Evolutionary conservation across 2,888 invertebrate genomes (phyloP).

Genomic region (Dicyrtomina minuta): DNA sequence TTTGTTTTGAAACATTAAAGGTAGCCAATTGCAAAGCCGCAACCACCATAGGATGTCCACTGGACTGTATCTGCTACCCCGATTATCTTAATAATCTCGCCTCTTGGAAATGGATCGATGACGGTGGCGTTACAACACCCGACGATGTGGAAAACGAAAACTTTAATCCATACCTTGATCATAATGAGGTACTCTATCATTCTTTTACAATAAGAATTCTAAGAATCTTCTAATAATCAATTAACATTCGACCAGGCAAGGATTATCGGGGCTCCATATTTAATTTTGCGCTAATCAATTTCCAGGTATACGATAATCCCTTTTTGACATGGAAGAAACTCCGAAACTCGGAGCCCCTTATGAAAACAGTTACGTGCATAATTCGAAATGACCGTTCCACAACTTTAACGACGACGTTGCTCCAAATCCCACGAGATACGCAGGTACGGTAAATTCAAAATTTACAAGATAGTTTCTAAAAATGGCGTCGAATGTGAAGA

Average conservation of each 20-base stretch:
- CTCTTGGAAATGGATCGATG: conserved; percentile 51
- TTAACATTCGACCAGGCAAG: too few relatives aligned
- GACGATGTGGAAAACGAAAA: conserved; percentile 41
- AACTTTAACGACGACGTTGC: conserved; percentile 20
- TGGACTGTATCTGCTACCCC: conserved; percentile 49
- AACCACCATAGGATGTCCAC: conserved; percentile 34
- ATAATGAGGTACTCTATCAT: conserved; percentile 51
- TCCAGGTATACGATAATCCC: conserved; percentile 48
- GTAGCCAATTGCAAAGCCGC: too few relatives aligned
- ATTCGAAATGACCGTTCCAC: conserved; percentile 37
- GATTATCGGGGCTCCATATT: too few relatives aligned
- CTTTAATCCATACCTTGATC: conserved; percentile 49
- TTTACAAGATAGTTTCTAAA: not conserved
- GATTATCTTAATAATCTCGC: conserved; percentile 48
- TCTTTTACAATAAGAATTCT: not conserved
- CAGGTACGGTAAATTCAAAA: too few relatives aligned
- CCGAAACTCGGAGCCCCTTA: conserved; percentile 26
- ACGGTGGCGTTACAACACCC: conserved; percentile 22
- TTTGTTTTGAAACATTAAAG: too few relatives aligned
- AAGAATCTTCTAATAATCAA: too few relatives aligned
- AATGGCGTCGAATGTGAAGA: too few relatives aligned
- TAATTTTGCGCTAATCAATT: not conserved
- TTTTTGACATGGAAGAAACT: conserved; percentile 7
- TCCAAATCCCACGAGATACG: conserved; percentile 24
- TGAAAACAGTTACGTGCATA: conserved; percentile 48